Conservation (phyloP, 2,113 vertebrate species). For the Acanthochromis polyacanthus region DNA sequence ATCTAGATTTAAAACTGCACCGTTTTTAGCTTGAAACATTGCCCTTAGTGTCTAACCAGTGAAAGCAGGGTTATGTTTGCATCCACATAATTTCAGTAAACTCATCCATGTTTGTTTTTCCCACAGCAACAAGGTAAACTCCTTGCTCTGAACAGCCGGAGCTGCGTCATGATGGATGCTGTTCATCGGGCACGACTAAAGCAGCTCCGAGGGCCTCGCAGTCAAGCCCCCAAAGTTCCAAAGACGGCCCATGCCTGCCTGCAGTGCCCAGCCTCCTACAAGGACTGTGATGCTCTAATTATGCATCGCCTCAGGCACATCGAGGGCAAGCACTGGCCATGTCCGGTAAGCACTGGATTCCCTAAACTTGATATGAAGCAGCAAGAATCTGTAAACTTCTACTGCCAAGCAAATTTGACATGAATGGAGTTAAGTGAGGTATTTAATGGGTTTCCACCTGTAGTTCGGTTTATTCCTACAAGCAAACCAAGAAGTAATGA, state of each 20-base stretch:
- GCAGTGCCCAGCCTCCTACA: constrained; percentile 81
- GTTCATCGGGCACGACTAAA: constrained; percentile 76
- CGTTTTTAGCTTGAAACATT: background rate
- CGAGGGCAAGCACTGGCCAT: constrained; percentile 88
- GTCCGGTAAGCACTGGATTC: constrained; percentile 78
- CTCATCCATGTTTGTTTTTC: background rate
- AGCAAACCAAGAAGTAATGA: too few relatives aligned
- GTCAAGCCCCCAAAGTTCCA: constrained; percentile 74
- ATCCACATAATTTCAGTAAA: background rate
- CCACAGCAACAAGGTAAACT: constrained; percentile 68
- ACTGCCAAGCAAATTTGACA: too few relatives aligned
- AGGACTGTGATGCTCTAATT: constrained; percentile 84
- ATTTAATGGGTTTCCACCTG: too few relatives aligned
- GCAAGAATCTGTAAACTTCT: too few relatives aligned
- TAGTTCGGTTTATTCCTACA: background rate
- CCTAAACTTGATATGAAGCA: background rate
- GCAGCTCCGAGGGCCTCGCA: constrained; percentile 76
- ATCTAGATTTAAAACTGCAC: background rate
- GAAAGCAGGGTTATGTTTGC: background rate
- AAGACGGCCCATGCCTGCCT: constrained; percentile 79
- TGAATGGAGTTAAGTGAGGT: too few relatives aligned
- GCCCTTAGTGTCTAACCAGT: background rate
- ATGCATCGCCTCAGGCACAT: constrained; percentile 86
- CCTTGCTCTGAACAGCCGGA: constrained; percentile 61
- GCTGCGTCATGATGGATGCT: constrained; percentile 70